Evolutionary conservation across 1,140 invertebrate species (phyloP), one percentile per base, ranked within the genome.

Genomic region (Tetranychus cinnabarinus): DNA sequence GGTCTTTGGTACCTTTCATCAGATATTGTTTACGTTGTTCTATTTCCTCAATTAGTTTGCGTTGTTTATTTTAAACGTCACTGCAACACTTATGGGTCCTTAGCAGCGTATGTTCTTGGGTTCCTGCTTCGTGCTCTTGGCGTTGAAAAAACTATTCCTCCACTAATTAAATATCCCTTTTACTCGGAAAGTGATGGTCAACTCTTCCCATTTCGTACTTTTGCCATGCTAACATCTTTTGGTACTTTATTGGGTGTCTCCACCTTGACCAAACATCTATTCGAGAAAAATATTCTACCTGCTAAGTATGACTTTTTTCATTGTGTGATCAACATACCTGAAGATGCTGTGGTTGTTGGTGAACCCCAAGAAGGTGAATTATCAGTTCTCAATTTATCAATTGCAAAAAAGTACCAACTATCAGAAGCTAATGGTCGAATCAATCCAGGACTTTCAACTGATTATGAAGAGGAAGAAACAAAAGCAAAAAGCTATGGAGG

Each of bases 1-100:
- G 90, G 88, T 4, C 76, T 98, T 15, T 97, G 92, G 92, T 88
- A 77, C 59, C 85, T 97, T 79, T 97, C 92, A 74, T 95, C 91
- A 13, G 93, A 97, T 75, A 74, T 97, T 67, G 90, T 96, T 46
- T 98, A 96, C 77, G 89, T 95, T 59, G 93, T 98, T 69, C 79
- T 98, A 60, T 97, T 97, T 73, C 93, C 93, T 0, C 90, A 95
- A 74, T 79, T 98, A n/a, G 77, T 96, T 56, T 92, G 89, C 81
- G 92, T 97, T 65, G 88, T 97, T 5, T 91, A 97, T 74, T 89
- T 91, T 72, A 86, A 88, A 71, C 77, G 84, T 52, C 77, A 88
- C 69, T 89, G 86, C 75, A 97, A 97, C 75, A 96, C 92, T 0
- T 97, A 97, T 72, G 93, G 93, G 34, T 96, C 90, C 34, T 74